A percentile compares a stretch with the other conserved stretches of the same genome.
Evolutionary conservation across 2,797 vertebrate species (phyloP).

Genomic region (Pachyuromys duprasi): DNA sequence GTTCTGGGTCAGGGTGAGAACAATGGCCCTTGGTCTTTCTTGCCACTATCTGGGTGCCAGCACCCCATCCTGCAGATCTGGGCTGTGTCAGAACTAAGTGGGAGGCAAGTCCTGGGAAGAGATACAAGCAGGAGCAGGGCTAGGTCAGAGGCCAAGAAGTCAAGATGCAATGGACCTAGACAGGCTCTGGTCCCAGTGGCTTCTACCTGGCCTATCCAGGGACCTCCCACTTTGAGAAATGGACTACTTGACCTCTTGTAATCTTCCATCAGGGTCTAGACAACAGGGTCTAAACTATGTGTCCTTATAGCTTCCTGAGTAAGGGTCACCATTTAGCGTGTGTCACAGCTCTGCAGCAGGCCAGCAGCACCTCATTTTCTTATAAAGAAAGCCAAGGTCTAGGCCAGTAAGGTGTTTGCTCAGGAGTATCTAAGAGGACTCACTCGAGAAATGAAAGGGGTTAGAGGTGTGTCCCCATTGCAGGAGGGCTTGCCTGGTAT

Average conservation of each 20-base stretch:
- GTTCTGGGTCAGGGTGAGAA: slow-evolving; percentile 57
- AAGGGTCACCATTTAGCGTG: rapidly evolving
- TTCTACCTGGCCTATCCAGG: background rate
- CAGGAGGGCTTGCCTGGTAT: background rate
- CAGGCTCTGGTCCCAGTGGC: background rate
- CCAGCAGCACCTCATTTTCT: background rate
- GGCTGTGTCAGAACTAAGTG: background rate
- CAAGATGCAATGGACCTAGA: rapidly evolving
- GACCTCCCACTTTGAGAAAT: background rate
- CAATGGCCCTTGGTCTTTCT: slow-evolving; percentile 69
- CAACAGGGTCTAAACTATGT: rapidly evolving
- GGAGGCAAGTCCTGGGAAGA: background rate
- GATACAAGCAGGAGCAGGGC: background rate
- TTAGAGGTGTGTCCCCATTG: background rate
- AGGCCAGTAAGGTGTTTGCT: background rate
- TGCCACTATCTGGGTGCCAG: background rate
- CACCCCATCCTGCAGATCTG: background rate
- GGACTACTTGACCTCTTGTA: rapidly evolving
- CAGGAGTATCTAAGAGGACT: background rate
- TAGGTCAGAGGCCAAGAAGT: background rate
- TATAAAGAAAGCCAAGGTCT: background rate
- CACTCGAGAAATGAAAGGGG: background rate
- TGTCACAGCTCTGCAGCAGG: background rate
- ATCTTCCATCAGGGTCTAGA: background rate
- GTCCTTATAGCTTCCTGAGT: rapidly evolving